These are phyloP conservation scores for Muricea muricata DNA, from an alignment of 92 coral and sea anemone genomes.

Conservation along the genomic window DNA sequence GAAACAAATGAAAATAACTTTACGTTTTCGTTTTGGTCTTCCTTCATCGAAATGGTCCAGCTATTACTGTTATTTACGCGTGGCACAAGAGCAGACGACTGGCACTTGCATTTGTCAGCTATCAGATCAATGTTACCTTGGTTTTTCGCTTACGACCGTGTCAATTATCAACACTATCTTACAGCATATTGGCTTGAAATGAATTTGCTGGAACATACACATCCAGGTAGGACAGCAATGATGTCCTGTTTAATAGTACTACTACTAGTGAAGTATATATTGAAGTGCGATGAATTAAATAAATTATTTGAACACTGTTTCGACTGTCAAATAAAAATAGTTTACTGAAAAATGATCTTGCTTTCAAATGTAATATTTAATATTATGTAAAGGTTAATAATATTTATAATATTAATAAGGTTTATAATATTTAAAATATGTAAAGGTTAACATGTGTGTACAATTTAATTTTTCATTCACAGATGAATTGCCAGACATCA, in stretches of 20 bases:
- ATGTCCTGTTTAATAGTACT: background rate
- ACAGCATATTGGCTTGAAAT: conserved; percentile 45
- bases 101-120: conserved; percentile 41
- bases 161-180: conserved; percentile 32
- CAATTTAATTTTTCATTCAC: conserved; percentile 14
- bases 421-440: conserved; percentile 1
- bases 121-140: conserved; percentile 40
- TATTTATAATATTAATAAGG: background rate
- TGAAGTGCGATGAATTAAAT: conserved; percentile 3
- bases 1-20: background rate
- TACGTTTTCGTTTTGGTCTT: conserved; percentile 29
- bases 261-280: conserved; percentile 21
- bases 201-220: conserved; percentile 29
- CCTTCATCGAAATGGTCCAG: conserved; percentile 45
- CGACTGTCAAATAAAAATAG: conserved; percentile 26
- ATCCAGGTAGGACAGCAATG: conserved; percentile 29
- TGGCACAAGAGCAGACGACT: conserved; percentile 35
- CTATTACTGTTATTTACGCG: conserved; percentile 26
- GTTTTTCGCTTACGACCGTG: conserved; percentile 41
- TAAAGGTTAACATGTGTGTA: conserved; percentile 11
- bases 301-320: conserved; percentile 28
- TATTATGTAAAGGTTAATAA: conserved; percentile 7
- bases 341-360: conserved; percentile 16
- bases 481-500: conserved; percentile 27
- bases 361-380: conserved; percentile 18